Evolutionary conservation across 2,888 invertebrate species (phyloP).

Genomic region (Hedychridium roseum): DNA sequence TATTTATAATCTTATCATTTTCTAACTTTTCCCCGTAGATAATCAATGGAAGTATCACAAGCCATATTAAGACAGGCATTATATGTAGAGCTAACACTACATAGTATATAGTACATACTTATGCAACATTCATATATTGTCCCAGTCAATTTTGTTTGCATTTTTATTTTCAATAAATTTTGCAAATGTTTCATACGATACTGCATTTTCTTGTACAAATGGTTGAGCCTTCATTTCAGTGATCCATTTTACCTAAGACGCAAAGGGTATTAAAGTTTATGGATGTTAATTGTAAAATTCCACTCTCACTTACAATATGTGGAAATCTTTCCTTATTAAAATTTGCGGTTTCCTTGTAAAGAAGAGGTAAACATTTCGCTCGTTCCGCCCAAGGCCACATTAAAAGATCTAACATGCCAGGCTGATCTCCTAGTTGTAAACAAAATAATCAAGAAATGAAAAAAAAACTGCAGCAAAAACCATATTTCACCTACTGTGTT

Average conservation of each 20-base stretch:
- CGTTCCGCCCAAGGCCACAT: slow-evolving; percentile 65
- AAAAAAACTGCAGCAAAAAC: too few species aligned
- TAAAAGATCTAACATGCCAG: slow-evolving; percentile 61
- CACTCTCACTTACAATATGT: slow-evolving; percentile 38
- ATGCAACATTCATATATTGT: slow-evolving; percentile 31
- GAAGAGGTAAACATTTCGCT: slow-evolving; percentile 43
- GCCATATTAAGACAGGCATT: too few species aligned
- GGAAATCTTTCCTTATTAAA: slow-evolving; percentile 48
- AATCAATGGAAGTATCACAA: too few species aligned
- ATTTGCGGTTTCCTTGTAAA: slow-evolving; percentile 40
- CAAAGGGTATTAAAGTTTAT: background rate
- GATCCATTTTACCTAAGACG: slow-evolving; percentile 57
- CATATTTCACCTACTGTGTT: too few species aligned
- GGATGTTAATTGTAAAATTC: background rate
- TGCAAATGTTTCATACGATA: slow-evolving; percentile 40
- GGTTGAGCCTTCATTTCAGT: slow-evolving; percentile 51
- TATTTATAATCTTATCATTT: too few species aligned
- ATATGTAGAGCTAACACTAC: too few species aligned
- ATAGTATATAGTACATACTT: background rate
- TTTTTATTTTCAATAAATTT: slow-evolving; percentile 35
- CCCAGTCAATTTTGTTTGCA: slow-evolving; percentile 38
- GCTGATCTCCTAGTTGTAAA: slow-evolving; percentile 45
- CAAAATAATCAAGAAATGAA: slow-evolving; percentile 2
- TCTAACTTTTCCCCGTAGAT: too few species aligned
- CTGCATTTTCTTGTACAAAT: slow-evolving; percentile 42